Evolutionary conservation across 2,888 invertebrate genomes (phyloP).

Genomic region (Rapana venosa): DNA sequence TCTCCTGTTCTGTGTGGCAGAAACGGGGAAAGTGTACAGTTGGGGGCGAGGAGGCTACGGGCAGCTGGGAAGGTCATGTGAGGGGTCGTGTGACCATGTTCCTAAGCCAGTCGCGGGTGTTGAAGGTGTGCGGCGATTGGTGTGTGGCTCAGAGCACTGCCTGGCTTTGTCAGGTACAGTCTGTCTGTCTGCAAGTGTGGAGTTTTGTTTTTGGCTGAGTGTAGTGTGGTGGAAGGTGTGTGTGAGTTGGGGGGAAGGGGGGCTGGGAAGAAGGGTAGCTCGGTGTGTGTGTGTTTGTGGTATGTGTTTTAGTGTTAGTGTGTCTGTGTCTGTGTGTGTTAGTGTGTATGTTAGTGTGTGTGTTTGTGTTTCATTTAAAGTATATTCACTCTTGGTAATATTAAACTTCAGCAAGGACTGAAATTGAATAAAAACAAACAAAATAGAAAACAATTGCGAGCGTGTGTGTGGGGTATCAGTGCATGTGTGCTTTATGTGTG

Average conservation of each 20-base stretch:
- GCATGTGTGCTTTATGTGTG: neutral
- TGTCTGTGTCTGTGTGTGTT: too few relatives aligned
- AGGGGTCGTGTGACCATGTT: conserved; percentile 51
- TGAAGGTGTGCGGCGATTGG: conserved; percentile 46
- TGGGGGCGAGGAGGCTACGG: conserved; percentile 74
- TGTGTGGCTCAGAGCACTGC: conserved; percentile 73
- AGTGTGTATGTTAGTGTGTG: too few relatives aligned
- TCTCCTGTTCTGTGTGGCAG: too few relatives aligned
- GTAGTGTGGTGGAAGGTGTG: too few relatives aligned
- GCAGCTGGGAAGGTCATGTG: conserved; percentile 68
- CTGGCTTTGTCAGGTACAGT: conserved; percentile 63
- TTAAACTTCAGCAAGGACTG: neutral
- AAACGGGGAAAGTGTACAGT: conserved; percentile 59
- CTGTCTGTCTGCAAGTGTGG: neutral
- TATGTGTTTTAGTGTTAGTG: too few relatives aligned
- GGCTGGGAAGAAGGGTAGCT: too few relatives aligned
- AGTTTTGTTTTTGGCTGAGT: too few relatives aligned
- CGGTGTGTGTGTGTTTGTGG: too few relatives aligned
- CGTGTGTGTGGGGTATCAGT: neutral
- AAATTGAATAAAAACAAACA: neutral
- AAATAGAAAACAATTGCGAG: neutral
- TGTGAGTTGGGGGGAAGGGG: too few relatives aligned
- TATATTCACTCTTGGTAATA: too few relatives aligned
- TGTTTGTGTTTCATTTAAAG: too few relatives aligned
- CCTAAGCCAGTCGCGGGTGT: conserved; percentile 54